These are phyloP conservation scores for Coelopa pilipes DNA, from an alignment of 2,888 invertebrate species.

Conservation along the genomic window DNA sequence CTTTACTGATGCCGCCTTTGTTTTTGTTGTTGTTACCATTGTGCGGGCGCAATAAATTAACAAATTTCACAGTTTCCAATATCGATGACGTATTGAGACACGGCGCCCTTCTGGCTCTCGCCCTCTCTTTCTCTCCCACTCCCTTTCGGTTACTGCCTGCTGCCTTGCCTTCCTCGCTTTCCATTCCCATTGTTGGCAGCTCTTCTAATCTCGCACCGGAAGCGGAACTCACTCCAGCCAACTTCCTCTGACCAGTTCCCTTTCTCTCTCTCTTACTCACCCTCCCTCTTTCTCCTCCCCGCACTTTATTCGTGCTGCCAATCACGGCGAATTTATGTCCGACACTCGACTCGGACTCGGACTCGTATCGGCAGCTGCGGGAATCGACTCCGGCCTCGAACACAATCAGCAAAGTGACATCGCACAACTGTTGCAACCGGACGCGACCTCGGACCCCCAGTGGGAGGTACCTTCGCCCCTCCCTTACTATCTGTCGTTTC, in stretches of 20 bases:
- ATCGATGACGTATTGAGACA: slow-evolving; percentile 15
- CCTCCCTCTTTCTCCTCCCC: neutral
- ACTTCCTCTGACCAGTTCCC: neutral
- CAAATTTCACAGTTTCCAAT: slow-evolving; percentile 29
- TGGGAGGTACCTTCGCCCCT: too few species aligned
- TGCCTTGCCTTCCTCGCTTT: neutral
- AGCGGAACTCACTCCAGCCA: too few species aligned
- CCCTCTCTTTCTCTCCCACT: neutral
- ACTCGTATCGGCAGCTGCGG: slow-evolving; percentile 10
- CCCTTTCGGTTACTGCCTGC: too few species aligned
- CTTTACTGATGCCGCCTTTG: too few species aligned
- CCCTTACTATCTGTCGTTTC: too few species aligned
- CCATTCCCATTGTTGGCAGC: too few species aligned
- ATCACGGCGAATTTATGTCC: slow-evolving; percentile 26
- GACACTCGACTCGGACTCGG: neutral
- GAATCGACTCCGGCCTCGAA: neutral
- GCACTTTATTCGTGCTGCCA: neutral
- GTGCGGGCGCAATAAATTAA: slow-evolving; percentile 27
- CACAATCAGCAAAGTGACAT: slow-evolving; percentile 31
- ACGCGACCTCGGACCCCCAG: neutral
- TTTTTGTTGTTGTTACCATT: neutral
- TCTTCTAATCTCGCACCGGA: too few species aligned
- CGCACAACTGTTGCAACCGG: slow-evolving; percentile 31
- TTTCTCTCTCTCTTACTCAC: neutral
- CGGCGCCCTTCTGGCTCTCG: neutral